These are phyloP conservation scores for Pherbina coryleti DNA, from an alignment of 2,888 invertebrate genomes.

Conservation along the genomic window DNA sequence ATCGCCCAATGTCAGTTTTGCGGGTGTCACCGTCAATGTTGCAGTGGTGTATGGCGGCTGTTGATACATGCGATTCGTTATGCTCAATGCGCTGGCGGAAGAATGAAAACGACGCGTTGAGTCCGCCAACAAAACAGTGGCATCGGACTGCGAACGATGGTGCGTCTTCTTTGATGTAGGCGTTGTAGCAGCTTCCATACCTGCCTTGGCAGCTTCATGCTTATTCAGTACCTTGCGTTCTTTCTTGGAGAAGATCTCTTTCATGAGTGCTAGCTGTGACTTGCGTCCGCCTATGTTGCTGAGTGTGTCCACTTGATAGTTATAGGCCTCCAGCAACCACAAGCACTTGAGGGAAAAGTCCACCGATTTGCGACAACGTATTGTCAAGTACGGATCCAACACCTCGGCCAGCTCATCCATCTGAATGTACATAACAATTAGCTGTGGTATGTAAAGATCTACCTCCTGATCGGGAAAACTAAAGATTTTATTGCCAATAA, in stretches of 20 bases:
- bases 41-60: conserved; percentile 64
- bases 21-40: conserved; percentile 66
- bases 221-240: conserved; percentile 61
- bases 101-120: conserved; percentile 53
- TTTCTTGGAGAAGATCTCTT: conserved; percentile 67
- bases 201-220: conserved; percentile 37
- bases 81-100: conserved; percentile 56
- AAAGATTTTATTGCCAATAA: conserved; percentile 97
- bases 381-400: conserved; percentile 83
- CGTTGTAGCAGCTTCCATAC: conserved; percentile 45
- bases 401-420: conserved; percentile 98
- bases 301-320: conserved; percentile 66
- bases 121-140: conserved; percentile 76
- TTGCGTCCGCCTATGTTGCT: conserved; percentile 61
- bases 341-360: conserved; percentile 96
- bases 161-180: conserved; percentile 79
- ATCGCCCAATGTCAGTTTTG: conserved; percentile 86
- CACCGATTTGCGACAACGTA: conserved; percentile 91
- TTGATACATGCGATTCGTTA: conserved; percentile 62
- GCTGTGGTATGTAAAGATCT: conserved; percentile 97
- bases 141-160: conserved; percentile 83
- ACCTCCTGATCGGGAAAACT: conserved; percentile 92
- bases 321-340: conserved; percentile 95
- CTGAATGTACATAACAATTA: conserved; percentile 98
- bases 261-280: conserved; percentile 67